Evolutionary conservation across 2,888 invertebrate genomes (phyloP), one percentile per base, ranked within the genome.

Genomic region (Parelbella ahira): DNA sequence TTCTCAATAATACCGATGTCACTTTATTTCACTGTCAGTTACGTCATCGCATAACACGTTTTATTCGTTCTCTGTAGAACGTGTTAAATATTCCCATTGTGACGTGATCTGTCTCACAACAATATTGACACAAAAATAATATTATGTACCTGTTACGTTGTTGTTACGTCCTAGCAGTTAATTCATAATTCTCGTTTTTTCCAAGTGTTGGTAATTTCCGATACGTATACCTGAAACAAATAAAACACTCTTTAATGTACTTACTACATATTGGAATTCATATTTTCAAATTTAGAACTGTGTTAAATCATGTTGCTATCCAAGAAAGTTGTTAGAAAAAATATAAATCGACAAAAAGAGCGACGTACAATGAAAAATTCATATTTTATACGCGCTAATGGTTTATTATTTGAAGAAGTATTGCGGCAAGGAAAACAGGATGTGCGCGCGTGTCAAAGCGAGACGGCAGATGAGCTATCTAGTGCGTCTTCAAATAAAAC

Each of bases 401-500:
- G 15, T 15, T n/a, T n/a, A n/a, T n/a, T n/a, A n/a, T n/a, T n/a
- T n/a, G n/a, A n/a, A n/a, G n/a, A n/a, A n/a, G n/a, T n/a, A n/a
- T n/a, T n/a, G n/a, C n/a, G n/a, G 34, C 7, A 11, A 7, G 10
- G 2, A 27, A 13, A 24, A 9, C 24, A 25, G 36, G 15, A 36
- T 25, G 9, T 15, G 15, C 18, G 8, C 9, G 15, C 13, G 23
- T 8, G 38, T 18, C 12, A 7, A 11, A 34, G 30, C 18, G 30
- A 8, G 30, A 38, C 24, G 9, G 30, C 10, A 4, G 2, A 24
- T 30, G 38, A 30, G 7, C 18, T 38, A 30, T 38, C 18, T 30
- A 29, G 21, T 29, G 7, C 23, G 37, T 21, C 21, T 38, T 38
- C 21, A 38, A 27, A 36, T 13, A 37, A 41, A 44, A 47, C 25